Evolutionary conservation across 1,140 invertebrate genomes (phyloP).

Genomic region (Ctenoplectra terminalis): DNA sequence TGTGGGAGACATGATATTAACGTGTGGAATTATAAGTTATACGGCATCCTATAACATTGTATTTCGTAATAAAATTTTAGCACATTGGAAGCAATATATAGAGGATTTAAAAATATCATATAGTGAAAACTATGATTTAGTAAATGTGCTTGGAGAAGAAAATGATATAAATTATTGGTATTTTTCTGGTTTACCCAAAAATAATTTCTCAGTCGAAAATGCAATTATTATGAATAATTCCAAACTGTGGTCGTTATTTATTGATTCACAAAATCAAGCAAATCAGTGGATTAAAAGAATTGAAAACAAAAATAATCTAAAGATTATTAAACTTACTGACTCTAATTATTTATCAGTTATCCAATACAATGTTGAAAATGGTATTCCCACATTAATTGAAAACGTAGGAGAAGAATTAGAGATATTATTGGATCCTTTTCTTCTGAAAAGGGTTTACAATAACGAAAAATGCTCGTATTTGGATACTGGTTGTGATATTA

Average conservation of each 20-base stretch:
- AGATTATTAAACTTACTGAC: slow-evolving; percentile 84
- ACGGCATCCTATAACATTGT: slow-evolving; percentile 85
- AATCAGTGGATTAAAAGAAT: slow-evolving; percentile 88
- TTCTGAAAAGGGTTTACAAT: slow-evolving; percentile 85
- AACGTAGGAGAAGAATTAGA: slow-evolving; percentile 86
- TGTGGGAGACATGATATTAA: slow-evolving; percentile 86
- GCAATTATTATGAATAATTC: slow-evolving; percentile 85
- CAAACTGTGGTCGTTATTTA: slow-evolving; percentile 86
- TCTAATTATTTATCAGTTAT: slow-evolving; percentile 85
- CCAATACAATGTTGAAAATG: slow-evolving; percentile 85
- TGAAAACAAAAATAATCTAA: slow-evolving; percentile 85
- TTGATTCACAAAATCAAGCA: slow-evolving; percentile 89
- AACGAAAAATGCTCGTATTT: slow-evolving; percentile 84
- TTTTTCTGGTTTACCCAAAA: slow-evolving; percentile 86
- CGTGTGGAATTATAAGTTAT: slow-evolving; percentile 87
- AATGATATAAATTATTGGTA: slow-evolving; percentile 86
- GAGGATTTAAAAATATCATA: slow-evolving; percentile 84
- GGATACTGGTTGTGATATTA: slow-evolving; percentile 83
- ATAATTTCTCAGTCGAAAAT: slow-evolving; percentile 88
- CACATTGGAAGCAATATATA: slow-evolving; percentile 84
- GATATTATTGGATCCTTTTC: slow-evolving; percentile 84
- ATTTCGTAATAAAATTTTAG: slow-evolving; percentile 79
- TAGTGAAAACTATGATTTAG: slow-evolving; percentile 84
- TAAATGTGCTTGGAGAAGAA: slow-evolving; percentile 84
- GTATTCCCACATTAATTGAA: slow-evolving; percentile 85